Evolutionary conservation across 2,797 vertebrate genomes (phyloP).

Genomic region (Pitangus sulphuratus): DNA sequence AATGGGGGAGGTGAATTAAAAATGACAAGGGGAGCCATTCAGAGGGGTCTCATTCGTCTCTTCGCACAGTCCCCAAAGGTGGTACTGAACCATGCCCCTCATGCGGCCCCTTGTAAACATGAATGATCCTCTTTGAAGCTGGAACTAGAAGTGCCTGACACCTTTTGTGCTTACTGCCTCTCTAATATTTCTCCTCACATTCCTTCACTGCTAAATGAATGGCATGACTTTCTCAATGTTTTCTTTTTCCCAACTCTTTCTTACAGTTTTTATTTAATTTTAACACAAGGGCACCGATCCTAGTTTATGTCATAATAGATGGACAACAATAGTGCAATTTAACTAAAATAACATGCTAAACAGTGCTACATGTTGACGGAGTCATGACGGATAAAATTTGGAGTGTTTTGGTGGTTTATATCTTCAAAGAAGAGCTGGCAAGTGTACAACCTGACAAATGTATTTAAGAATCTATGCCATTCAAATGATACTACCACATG

Average conservation of each 20-base stretch:
- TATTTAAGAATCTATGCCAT: constrained; percentile 73
- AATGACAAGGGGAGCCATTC: neutral
- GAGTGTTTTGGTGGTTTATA: constrained; percentile 66
- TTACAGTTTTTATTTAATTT: constrained; percentile 25
- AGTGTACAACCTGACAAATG: constrained; percentile 69
- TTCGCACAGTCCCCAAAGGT: neutral
- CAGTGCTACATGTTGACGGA: constrained; percentile 70
- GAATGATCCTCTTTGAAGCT: neutral
- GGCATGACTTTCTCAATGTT: neutral
- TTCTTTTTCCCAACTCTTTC: neutral
- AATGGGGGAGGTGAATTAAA: neutral
- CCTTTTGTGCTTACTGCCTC: neutral
- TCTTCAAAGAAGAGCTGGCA: constrained; percentile 74
- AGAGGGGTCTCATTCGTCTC: neutral
- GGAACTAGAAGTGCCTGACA: neutral
- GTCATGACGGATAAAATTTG: constrained; percentile 64
- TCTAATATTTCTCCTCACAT: neutral
- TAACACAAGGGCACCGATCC: constrained; percentile 52
- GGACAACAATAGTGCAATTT: constrained; percentile 63
- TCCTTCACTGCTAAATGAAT: neutral
- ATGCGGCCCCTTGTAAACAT: neutral
- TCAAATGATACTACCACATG: constrained; percentile 70
- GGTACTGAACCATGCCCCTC: neutral
- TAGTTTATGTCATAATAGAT: constrained; percentile 67
- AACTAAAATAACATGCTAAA: constrained; percentile 72